Evolutionary conservation across 1,140 invertebrate species (phyloP).

Genomic region (Anoplolepis gracilipes): DNA sequence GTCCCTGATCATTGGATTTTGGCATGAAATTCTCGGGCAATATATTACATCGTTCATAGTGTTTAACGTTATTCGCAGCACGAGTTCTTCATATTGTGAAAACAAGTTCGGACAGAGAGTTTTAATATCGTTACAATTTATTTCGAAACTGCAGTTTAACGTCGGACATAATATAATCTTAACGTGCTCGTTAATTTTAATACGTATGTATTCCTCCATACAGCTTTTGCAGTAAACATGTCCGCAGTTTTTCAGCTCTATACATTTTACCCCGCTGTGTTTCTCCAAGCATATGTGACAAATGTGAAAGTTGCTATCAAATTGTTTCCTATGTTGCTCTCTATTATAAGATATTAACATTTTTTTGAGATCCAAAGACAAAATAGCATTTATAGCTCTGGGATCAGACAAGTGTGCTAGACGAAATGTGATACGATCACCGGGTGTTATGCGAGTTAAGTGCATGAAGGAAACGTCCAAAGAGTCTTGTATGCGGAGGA

Average conservation of each 20-base stretch:
- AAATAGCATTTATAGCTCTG: slow-evolving; percentile 56
- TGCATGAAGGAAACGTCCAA: slow-evolving; percentile 70
- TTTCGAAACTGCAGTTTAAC: slow-evolving; percentile 41
- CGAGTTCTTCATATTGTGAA: slow-evolving; percentile 87
- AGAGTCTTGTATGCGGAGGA: slow-evolving; percentile 60
- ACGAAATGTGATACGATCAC: slow-evolving; percentile 30
- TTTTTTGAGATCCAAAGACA: slow-evolving; percentile 53
- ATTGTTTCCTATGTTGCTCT: slow-evolving; percentile 26
- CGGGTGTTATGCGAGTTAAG: slow-evolving; percentile 3
- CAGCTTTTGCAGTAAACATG: slow-evolving; percentile 72
- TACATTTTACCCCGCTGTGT: slow-evolving; percentile 57
- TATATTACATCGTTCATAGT: slow-evolving; percentile 87
- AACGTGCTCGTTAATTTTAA: slow-evolving; percentile 57
- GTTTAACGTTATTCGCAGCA: slow-evolving; percentile 86
- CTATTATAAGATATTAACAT: slow-evolving; percentile 60
- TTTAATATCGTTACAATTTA: slow-evolving; percentile 61
- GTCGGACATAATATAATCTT: slow-evolving; percentile 64
- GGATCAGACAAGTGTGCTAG: slow-evolving; percentile 40
- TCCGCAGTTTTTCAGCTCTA: slow-evolving; percentile 62
- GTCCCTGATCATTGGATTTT: slow-evolving; percentile 86
- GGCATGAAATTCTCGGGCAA: slow-evolving; percentile 88
- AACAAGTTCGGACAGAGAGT: slow-evolving; percentile 85
- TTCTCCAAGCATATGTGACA: slow-evolving; percentile 70
- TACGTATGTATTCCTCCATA: slow-evolving; percentile 49
- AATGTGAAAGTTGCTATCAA: slow-evolving; percentile 47